Percentiles rank a stretch among this genome's conserved stretches.
Evolutionary conservation across 2,888 invertebrate genomes (phyloP).

Genomic region (Metopia argyrocephala): DNA sequence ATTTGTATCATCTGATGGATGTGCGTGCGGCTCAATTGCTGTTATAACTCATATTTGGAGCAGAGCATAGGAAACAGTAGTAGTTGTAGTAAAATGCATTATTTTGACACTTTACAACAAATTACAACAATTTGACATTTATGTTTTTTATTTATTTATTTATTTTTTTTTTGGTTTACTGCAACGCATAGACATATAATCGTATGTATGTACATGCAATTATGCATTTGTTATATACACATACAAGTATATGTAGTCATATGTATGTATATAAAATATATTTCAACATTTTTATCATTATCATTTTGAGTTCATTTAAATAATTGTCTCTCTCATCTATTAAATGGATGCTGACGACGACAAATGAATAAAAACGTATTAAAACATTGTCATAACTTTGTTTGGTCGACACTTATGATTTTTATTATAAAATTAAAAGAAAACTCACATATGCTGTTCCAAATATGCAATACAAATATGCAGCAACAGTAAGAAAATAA

Average conservation of each 20-base stretch:
- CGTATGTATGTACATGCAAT: slow-evolving; percentile 1
- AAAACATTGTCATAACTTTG: slow-evolving; percentile 38
- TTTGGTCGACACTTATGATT: slow-evolving; percentile 58
- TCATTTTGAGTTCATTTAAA: slow-evolving; percentile 13
- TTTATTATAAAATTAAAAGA: slow-evolving; percentile 55
- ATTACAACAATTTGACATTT: slow-evolving; percentile 60
- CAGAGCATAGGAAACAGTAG: slow-evolving; percentile 32
- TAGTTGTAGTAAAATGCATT: slow-evolving; percentile 59
- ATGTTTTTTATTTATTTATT: slow-evolving; percentile 15
- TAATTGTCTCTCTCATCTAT: slow-evolving; percentile 2
- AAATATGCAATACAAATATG: neutral
- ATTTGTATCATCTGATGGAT: slow-evolving; percentile 59
- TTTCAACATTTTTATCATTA: slow-evolving; percentile 1
- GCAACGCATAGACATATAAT: too few species aligned
- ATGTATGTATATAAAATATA: neutral
- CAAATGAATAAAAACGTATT: neutral
- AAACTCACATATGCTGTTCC: neutral
- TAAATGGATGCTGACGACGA: neutral
- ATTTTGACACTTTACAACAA: slow-evolving; percentile 61
- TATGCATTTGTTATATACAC: slow-evolving; percentile 3
- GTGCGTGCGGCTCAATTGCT: slow-evolving; percentile 50
- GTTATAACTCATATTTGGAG: slow-evolving; percentile 2
- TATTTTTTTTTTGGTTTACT: too few species aligned
- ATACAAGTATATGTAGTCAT: neutral
- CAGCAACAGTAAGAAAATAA: neutral